A percentile compares a stretch with the other conserved stretches of the same genome.
Conservation (phyloP, 2,113 vertebrate species). For the Apodemus sylvaticus region DNA sequence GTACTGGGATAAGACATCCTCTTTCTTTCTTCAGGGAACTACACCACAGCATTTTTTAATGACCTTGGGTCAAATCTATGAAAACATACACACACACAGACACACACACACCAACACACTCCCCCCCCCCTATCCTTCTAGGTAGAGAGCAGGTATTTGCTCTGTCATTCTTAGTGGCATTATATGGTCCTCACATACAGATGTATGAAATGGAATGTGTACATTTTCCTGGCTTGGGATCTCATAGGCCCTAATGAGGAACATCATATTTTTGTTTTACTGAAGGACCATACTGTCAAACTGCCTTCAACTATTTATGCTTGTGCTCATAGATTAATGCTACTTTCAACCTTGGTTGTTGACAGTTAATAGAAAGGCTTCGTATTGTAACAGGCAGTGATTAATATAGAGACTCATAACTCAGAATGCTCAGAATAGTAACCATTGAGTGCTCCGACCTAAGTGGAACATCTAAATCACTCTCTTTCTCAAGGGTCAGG, state of each 20-base stretch:
- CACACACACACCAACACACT: neutral
- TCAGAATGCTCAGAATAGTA: neutral
- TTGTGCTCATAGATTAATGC: neutral
- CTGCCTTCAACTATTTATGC: neutral
- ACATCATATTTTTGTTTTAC: neutral
- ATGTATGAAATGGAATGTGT: neutral
- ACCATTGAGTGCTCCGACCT: neutral
- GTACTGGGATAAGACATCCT: neutral
- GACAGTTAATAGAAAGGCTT: neutral
- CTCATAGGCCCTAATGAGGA: neutral
- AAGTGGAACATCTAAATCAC: too few relatives aligned
- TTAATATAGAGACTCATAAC: neutral
- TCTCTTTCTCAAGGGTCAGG: neutral
- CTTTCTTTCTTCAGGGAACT: neutral
- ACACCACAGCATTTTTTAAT: neutral
- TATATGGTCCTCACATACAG: neutral
- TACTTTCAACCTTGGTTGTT: neutral
- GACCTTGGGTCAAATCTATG: neutral
- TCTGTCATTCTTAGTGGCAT: neutral
- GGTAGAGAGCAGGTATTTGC: accelerated
- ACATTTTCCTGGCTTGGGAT: neutral
- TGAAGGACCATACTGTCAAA: neutral
- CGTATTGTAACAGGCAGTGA: too few relatives aligned
- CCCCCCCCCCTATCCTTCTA: neutral
- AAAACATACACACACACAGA: neutral